phyloP scores from a whole-genome alignment of 92 coral and sea anemone genomes.

The Virgularia gustaviana region DNA sequence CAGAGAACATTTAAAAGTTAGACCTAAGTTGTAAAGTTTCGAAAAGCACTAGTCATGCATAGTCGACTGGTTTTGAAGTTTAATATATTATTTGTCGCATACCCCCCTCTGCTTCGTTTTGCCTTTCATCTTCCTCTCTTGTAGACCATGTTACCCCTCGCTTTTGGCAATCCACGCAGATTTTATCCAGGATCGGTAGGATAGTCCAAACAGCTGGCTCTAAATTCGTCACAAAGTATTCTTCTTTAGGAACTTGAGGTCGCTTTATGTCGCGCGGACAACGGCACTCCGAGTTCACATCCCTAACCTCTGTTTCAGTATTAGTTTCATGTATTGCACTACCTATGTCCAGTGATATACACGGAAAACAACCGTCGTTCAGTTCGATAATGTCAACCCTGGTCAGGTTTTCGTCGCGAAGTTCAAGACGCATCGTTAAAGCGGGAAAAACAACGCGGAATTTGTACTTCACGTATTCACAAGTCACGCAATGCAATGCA shows the following conservation, averaged over 20 bases:
- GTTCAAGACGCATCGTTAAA: slow-evolving; percentile 69
- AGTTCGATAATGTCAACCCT: slow-evolving; percentile 78
- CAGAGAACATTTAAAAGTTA: too few relatives aligned
- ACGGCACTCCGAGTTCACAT: too few relatives aligned
- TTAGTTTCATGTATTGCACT: slow-evolving; percentile 33
- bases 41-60: too few relatives aligned
- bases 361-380: slow-evolving; percentile 79
- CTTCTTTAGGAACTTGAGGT: slow-evolving; percentile 10
- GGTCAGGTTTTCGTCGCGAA: slow-evolving; percentile 73
- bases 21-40: too few relatives aligned
- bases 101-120: too few relatives aligned
- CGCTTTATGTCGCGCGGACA: too few relatives aligned
- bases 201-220: slow-evolving; percentile 97
- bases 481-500: too few relatives aligned
- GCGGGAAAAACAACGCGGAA: background rate
- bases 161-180: slow-evolving; percentile 74
- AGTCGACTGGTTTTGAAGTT: too few relatives aligned
- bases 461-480: too few relatives aligned
- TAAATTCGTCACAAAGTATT: slow-evolving; percentile 46
- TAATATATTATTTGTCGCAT: too few relatives aligned
- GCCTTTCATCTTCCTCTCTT: slow-evolving; percentile 35
- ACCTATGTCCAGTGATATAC: slow-evolving; percentile 35
- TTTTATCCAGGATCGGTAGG: slow-evolving; percentile 73
- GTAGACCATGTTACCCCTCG: slow-evolving; percentile 81
- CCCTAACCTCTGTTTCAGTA: too few relatives aligned